A percentile compares a stretch with the other conserved stretches of the same genome.
These are phyloP conservation scores for Leptinotarsa peninsularis DNA, from an alignment of 2,888 invertebrate genomes.

Conservation along the genomic window DNA sequence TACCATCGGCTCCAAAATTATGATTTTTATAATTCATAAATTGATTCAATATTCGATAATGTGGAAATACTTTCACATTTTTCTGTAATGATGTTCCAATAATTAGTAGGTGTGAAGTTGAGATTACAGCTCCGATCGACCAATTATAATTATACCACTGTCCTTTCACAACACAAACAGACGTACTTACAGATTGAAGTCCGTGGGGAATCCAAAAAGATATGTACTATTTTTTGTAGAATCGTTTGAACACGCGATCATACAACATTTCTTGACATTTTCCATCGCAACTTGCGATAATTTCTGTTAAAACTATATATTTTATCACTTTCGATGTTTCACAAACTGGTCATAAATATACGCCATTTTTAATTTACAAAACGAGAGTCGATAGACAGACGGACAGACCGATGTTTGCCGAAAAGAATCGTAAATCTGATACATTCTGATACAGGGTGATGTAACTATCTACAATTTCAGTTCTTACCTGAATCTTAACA, in stretches of 20 bases:
- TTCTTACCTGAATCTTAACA: no score
- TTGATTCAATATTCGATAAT: no score
- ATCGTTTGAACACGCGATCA: not conserved
- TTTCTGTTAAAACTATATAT: not conserved
- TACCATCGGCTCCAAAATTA: no score
- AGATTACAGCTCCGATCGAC: no score
- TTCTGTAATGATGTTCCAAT: no score
- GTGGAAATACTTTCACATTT: no score
- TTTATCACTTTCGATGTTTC: conserved; percentile 17
- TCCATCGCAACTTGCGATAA: not conserved
- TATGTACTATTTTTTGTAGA: not conserved
- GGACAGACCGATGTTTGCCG: conserved; percentile 37
- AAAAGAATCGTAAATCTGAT: conserved; percentile 22
- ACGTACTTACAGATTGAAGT: conserved; percentile 41
- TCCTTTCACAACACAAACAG: conserved; percentile 11
- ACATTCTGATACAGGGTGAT: not conserved
- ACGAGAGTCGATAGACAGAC: conserved; percentile 37
- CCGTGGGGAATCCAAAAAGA: conserved; percentile 31
- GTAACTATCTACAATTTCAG: not conserved
- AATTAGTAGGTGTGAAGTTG: no score
- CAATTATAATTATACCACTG: no score
- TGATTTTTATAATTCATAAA: no score
- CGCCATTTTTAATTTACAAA: conserved; percentile 32
- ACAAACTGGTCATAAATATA: conserved; percentile 4
- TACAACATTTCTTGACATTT: conserved; percentile 5